Conservation (phyloP, 2,113 vertebrate species). For the Marmota monax region DNA sequence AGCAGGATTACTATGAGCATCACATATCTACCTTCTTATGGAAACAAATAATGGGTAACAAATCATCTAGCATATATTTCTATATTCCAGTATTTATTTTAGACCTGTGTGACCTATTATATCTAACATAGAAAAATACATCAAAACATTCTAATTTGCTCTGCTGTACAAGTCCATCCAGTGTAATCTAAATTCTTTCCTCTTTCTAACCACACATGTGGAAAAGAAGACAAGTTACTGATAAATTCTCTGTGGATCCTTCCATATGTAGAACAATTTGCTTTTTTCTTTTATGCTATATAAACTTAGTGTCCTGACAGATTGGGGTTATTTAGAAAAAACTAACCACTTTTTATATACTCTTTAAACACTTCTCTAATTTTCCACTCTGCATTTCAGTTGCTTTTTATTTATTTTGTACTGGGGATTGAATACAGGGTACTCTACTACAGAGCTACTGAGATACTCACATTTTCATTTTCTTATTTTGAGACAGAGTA, state of each 20-base stretch:
- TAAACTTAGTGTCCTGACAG: background rate
- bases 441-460: too few species aligned
- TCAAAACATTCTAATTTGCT: background rate
- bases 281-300: background rate
- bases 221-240: conserved; percentile 14
- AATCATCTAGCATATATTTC: background rate
- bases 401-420: too few species aligned
- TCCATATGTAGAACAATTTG: conserved; percentile 8
- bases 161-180: background rate
- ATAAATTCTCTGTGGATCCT: background rate
- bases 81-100: background rate
- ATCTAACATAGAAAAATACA: background rate
- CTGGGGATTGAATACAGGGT: too few species aligned
- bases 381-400: conserved; percentile 43
- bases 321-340: conserved; percentile 37
- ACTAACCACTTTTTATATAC: background rate
- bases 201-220: conserved; percentile 18
- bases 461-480: too few species aligned
- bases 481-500: too few species aligned
- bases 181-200: background rate
- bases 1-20: background rate
- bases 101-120: background rate
- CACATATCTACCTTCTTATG: background rate
- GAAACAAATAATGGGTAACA: background rate
- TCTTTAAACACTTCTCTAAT: conserved; percentile 1